Conservation (phyloP, 2,797 vertebrate species). For the Cacajao melanocephalus region DNA sequence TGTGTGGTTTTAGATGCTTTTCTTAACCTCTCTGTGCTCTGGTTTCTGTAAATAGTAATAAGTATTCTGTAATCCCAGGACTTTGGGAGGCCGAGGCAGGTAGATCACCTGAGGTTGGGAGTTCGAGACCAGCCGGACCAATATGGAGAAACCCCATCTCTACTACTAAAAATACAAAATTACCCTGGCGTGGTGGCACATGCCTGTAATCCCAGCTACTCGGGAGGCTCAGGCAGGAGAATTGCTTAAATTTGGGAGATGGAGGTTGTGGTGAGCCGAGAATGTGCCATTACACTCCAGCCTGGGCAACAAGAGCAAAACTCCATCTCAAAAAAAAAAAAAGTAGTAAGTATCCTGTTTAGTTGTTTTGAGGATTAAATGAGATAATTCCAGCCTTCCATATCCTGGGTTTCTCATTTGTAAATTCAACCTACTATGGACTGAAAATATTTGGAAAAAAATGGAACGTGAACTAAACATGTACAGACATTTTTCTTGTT, state of each 20-base stretch:
- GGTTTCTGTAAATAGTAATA: background rate
- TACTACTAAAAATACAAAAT: too few relatives aligned
- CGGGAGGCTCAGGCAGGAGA: too few relatives aligned
- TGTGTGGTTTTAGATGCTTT: background rate
- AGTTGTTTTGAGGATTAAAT: background rate
- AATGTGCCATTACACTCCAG: too few relatives aligned
- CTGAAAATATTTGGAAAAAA: background rate
- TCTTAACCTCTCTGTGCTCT: background rate
- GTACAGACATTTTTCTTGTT: background rate
- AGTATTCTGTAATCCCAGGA: background rate
- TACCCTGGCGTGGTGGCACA: rapidly evolving
- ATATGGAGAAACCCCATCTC: too few relatives aligned
- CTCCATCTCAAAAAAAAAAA: background rate
- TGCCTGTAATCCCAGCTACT: too few relatives aligned
- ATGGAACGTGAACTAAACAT: background rate
- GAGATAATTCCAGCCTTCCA: background rate
- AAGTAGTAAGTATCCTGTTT: background rate
- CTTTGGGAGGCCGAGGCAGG: too few relatives aligned
- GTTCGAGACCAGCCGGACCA: too few relatives aligned
- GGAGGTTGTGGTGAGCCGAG: too few relatives aligned
- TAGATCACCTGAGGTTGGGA: too few relatives aligned
- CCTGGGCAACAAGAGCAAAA: too few relatives aligned
- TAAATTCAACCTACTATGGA: background rate
- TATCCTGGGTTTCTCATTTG: background rate
- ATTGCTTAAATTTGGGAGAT: rapidly evolving